These are phyloP conservation scores for Protonemura montana DNA, from an alignment of 2,888 invertebrate genomes.

Conservation along the genomic window DNA sequence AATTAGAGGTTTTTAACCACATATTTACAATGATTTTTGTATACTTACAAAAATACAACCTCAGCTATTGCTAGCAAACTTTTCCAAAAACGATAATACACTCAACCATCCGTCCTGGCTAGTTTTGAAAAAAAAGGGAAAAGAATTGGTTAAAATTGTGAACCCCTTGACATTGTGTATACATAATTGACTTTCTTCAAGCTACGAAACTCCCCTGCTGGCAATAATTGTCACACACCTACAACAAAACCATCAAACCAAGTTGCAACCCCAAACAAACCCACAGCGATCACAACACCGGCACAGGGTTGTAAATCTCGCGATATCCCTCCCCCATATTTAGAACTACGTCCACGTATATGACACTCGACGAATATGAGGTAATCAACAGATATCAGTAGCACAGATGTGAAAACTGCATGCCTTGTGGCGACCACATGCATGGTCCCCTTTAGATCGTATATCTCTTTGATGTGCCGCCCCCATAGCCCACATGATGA, in stretches of 20 bases:
- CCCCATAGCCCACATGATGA: background rate
- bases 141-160: too few relatives aligned
- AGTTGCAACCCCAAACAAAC: background rate
- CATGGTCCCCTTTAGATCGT: background rate
- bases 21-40: too few relatives aligned
- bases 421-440: background rate
- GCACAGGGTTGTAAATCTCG: background rate
- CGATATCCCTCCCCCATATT: background rate
- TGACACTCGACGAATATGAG: too few relatives aligned
- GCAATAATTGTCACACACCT: background rate
- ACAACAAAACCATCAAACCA: background rate
- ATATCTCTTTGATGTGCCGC: constrained; percentile 1
- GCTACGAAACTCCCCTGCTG: background rate
- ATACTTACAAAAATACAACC: too few relatives aligned
- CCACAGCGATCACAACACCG: background rate
- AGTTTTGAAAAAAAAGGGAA: too few relatives aligned
- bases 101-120: too few relatives aligned
- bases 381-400: background rate
- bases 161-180: too few relatives aligned
- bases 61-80: too few relatives aligned
- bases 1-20: too few relatives aligned
- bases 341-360: background rate
- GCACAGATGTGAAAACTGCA: background rate
- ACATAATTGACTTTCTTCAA: too few relatives aligned
- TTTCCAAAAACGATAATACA: too few relatives aligned